phyloP scores from a whole-genome alignment of 2,888 invertebrate genomes.

The Vannuccia rotundouncinata region DNA sequence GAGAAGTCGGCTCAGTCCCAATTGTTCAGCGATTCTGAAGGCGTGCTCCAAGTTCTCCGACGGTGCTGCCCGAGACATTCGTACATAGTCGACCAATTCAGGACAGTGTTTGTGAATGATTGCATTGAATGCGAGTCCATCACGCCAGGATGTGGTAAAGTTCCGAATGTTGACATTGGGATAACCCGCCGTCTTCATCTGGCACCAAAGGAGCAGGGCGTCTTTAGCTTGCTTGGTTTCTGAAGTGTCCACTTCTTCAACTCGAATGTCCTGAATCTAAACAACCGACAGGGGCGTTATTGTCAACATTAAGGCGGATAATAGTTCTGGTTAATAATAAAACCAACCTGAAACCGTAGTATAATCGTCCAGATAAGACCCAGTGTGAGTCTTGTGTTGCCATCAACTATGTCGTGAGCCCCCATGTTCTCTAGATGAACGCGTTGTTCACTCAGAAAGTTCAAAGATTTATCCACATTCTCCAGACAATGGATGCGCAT shows the following conservation, averaged over 20 bases:
- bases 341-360: constrained; percentile 76
- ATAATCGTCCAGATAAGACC: constrained; percentile 99
- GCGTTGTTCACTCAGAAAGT: constrained; percentile 91
- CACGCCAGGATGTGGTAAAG: constrained; percentile 97
- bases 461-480: constrained; percentile 97
- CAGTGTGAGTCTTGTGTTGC: constrained; percentile 87
- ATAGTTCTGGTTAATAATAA: neutral
- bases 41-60: constrained; percentile 89
- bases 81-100: constrained; percentile 72
- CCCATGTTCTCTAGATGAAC: constrained; percentile 98
- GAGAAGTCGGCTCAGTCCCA: constrained; percentile 40
- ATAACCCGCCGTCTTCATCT: constrained; percentile 99
- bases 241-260: constrained; percentile 66
- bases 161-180: constrained; percentile 97
- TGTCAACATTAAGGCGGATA: neutral
- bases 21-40: constrained; percentile 86
- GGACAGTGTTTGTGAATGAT: constrained; percentile 90
- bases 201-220: constrained; percentile 94
- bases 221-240: constrained; percentile 58
- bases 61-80: constrained; percentile 81
- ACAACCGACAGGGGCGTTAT: neutral
- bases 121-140: constrained; percentile 96
- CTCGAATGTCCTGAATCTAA: constrained; percentile 93
- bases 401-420: constrained; percentile 98
- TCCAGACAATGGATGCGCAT: constrained; percentile 99